Conservation (phyloP, 1,140 invertebrate genomes). For the Drosophila elegans region DNA sequence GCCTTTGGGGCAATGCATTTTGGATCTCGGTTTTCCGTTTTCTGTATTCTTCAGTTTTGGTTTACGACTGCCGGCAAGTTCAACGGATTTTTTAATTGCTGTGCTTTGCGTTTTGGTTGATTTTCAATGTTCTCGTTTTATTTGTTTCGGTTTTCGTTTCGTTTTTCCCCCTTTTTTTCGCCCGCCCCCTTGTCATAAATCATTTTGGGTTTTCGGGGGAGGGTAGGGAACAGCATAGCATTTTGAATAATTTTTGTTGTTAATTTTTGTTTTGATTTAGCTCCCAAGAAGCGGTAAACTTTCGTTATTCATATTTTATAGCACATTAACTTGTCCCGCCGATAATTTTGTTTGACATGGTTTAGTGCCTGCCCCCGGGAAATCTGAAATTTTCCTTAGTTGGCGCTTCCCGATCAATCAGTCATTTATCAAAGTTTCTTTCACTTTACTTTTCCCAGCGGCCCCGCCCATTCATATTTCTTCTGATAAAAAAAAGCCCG, state of each 20-base stretch:
- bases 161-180: constrained; percentile 37
- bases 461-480: constrained; percentile 31
- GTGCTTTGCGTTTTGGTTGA: constrained; percentile 50
- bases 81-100: constrained; percentile 78
- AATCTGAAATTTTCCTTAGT: constrained; percentile 20
- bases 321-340: constrained; percentile 70
- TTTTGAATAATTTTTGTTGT: constrained; percentile 65
- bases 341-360: constrained; percentile 61
- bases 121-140: constrained; percentile 63
- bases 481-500: constrained; percentile 49
- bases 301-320: constrained; percentile 45
- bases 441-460: constrained; percentile 38
- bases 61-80: constrained; percentile 72
- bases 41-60: constrained; percentile 34
- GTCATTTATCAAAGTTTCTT: constrained; percentile 71
- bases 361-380: constrained; percentile 38
- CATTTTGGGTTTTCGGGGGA: constrained; percentile 47
- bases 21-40: constrained; percentile 13
- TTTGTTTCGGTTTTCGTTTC: constrained; percentile 24
- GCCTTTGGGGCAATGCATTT: constrained; percentile 28
- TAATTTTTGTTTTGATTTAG: constrained; percentile 63
- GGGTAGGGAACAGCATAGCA: constrained; percentile 29
- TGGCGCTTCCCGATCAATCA: constrained; percentile 60
- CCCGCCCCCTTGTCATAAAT: constrained; percentile 67
- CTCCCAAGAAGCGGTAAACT: constrained; percentile 22